Conservation (phyloP, 2,113 vertebrate genomes). For the Capreolus pygargus region DNA sequence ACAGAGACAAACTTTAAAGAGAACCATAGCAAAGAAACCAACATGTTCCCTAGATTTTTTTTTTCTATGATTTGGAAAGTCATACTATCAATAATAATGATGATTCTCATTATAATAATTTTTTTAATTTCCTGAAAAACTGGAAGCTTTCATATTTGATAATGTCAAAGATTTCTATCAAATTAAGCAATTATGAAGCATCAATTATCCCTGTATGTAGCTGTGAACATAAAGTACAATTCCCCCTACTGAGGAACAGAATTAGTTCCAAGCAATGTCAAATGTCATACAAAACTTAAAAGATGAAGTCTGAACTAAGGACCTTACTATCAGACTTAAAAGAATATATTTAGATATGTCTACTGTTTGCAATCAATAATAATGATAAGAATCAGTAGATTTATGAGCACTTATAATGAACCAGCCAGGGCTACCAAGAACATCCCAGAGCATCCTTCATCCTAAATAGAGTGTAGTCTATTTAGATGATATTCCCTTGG, state of each 20-base stretch:
- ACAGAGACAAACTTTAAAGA: constrained; percentile 14
- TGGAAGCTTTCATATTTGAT: constrained; percentile 52
- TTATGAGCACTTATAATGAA: not conserved
- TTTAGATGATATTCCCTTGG: not conserved
- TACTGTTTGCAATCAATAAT: constrained; percentile 47
- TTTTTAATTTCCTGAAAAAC: constrained; percentile 47
- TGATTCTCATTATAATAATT: constrained; percentile 47
- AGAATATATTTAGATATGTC: not conserved
- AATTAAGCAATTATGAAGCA: constrained; percentile 68
- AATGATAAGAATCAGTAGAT: not conserved
- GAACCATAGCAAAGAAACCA: constrained; percentile 28
- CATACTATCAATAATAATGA: not conserved
- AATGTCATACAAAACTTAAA: constrained; percentile 52
- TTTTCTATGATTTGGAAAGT: not conserved
- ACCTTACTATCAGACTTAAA: constrained; percentile 32
- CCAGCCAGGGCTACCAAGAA: not conserved
- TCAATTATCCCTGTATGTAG: constrained; percentile 72
- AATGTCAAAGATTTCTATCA: constrained; percentile 64
- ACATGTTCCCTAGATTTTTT: not conserved
- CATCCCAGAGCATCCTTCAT: not conserved
- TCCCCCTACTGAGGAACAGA: constrained; percentile 43
- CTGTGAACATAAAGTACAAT: constrained; percentile 52
- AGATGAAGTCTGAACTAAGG: constrained; percentile 41
- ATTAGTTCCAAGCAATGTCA: constrained; percentile 67
- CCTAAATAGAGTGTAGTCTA: not conserved